A percentile compares a stretch with the other conserved stretches of the same genome.
phyloP scores from a whole-genome alignment of 2,113 vertebrate species.

The Antidorcas marsupialis region DNA sequence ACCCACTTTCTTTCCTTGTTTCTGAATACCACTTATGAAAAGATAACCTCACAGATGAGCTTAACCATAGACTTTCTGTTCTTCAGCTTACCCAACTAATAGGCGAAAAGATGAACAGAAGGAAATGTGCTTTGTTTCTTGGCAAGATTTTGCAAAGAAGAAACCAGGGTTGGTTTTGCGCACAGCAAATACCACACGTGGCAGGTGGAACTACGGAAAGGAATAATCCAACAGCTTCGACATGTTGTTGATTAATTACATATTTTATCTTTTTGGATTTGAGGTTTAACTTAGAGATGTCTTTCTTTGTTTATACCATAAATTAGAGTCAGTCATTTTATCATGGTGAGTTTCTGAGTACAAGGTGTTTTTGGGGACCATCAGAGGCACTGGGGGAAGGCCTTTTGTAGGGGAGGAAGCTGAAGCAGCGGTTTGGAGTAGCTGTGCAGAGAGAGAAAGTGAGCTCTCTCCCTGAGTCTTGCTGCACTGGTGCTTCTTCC shows the following conservation, averaged over 20 bases:
- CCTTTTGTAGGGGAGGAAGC: neutral
- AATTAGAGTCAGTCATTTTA: neutral
- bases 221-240: slow-evolving; percentile 61
- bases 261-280: slow-evolving; percentile 11
- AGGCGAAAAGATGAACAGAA: slow-evolving; percentile 13
- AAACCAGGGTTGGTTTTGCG: slow-evolving; percentile 56
- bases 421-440: neutral
- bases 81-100: neutral
- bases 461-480: neutral
- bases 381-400: neutral
- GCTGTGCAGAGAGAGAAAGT: neutral
- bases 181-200: slow-evolving; percentile 47
- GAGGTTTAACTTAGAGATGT: neutral
- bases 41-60: neutral
- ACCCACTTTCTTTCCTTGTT: neutral
- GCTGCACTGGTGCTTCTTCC: neutral
- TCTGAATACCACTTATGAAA: neutral
- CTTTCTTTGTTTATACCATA: neutral
- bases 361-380: neutral
- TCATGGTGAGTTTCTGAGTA: neutral
- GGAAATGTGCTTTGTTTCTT: slow-evolving; percentile 49
- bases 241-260: slow-evolving; percentile 56
- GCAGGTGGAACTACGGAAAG: slow-evolving; percentile 45
- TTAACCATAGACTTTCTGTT: neutral
- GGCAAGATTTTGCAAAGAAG: slow-evolving; percentile 49